A percentile compares a stretch with the other conserved stretches of the same genome.
Conservation (phyloP, 2,113 vertebrate genomes). For the Scortum barcoo region DNA sequence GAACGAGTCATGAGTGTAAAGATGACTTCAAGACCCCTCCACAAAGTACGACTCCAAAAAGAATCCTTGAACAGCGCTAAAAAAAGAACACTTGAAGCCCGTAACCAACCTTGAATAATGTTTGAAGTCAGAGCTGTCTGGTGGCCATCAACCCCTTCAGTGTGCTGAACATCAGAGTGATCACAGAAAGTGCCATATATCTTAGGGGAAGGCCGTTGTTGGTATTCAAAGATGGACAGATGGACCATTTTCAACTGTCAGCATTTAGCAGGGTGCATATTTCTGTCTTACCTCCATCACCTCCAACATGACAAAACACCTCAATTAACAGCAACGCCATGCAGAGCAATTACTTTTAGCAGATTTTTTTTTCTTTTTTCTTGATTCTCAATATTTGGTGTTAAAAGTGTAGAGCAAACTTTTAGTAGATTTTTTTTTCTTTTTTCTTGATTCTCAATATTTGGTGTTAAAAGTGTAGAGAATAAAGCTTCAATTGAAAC, state of each 20-base stretch:
- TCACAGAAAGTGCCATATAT: constrained; percentile 27
- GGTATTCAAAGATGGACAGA: constrained; percentile 28
- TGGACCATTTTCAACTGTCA: constrained; percentile 47
- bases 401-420: constrained; percentile 24
- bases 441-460: constrained; percentile 12
- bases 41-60: constrained; percentile 44
- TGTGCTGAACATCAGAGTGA: constrained; percentile 27
- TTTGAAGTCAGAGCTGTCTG: constrained; percentile 51
- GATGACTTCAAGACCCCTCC: constrained; percentile 38
- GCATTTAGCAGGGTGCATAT: constrained; percentile 41
- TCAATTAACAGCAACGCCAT: constrained; percentile 35
- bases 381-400: constrained; percentile 9
- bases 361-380: constrained; percentile 9
- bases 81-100: constrained; percentile 40
- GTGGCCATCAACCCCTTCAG: constrained; percentile 38
- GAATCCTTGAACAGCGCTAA: constrained; percentile 41
- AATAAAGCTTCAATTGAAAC: constrained; percentile 6
- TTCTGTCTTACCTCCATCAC: constrained; percentile 43
- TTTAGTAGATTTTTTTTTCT: constrained; percentile 18
- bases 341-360: constrained; percentile 19
- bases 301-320: constrained; percentile 35
- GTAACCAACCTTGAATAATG: constrained; percentile 45
- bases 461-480: constrained; percentile 11
- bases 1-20: constrained; percentile 39
- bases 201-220: constrained; percentile 30